Evolutionary conservation across 2,113 vertebrate genomes (phyloP), one percentile per base, ranked within the genome.

Genomic region (Pelecanus crispus): DNA sequence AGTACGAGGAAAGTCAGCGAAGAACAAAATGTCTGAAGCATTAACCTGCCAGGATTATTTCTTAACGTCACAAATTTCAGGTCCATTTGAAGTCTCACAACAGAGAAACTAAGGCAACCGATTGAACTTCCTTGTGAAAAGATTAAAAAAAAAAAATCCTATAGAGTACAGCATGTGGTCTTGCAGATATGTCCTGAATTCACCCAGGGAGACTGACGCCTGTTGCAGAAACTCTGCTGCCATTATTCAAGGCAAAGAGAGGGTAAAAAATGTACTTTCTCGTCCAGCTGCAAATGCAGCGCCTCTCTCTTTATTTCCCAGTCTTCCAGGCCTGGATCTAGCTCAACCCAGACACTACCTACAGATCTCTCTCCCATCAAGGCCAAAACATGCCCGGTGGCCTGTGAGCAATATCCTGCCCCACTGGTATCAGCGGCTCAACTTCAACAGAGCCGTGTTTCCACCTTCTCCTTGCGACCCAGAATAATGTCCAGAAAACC

Each of bases 61-160:
- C 92, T 67, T 70, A 91, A 88, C 1, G 13, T 66, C 91, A 97
- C 71, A 92, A 92, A 95, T 82, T 97, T 87, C 89, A 92, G 71
- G 81, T 83, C 65, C 68, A 88, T 95, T 96, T 97, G 96, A 97
- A 96, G 94, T 92, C 89, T 90, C 90, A 66, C 80, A 93, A 92
- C 85, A 97, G 63, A 97, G 92, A 95, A 93, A 82, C 85, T n/a
- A 91, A 93, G 52, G 96, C 55, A 92, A 77, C 56, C 0, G 38
- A 95, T 84, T 95, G 92, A 92, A 95, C 88, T 86, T 90, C 73
- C 62, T 62, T 62, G 56, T 93, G 73, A 94, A 97, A 95, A 92
- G 96, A 82, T 85, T 73, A 34, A 65, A 92, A 49, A 89, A 47
- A 80, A 63, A 56, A 47, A 50, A 75, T 44, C 67, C 82, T 94